Conservation (phyloP, 2,888 invertebrate genomes). For the Eupithecia insigniata region DNA sequence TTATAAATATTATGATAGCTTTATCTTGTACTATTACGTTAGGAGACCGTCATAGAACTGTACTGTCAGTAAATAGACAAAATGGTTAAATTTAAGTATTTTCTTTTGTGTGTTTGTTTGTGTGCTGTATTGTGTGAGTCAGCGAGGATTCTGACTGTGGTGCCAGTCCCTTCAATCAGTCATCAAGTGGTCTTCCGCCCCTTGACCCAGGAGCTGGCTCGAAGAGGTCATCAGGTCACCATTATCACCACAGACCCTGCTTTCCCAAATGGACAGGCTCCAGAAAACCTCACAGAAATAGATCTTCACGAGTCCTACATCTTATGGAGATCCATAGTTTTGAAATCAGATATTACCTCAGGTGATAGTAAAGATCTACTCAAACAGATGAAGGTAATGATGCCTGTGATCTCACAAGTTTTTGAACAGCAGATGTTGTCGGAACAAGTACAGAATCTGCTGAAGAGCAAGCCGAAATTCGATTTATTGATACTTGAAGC, state of each 20-base stretch:
- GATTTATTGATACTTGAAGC: constrained; percentile 47
- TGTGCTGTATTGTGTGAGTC: constrained; percentile 31
- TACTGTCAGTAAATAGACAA: neutral
- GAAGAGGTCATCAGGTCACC: constrained; percentile 74
- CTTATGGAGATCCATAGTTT: constrained; percentile 41
- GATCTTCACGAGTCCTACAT: constrained; percentile 54
- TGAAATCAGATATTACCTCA: constrained; percentile 15
- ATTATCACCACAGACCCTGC: constrained; percentile 71
- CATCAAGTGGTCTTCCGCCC: constrained; percentile 73
- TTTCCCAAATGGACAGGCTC: constrained; percentile 53
- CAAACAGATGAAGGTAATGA: constrained; percentile 21
- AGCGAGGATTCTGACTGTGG: constrained; percentile 52
- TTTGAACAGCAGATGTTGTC: constrained; percentile 20
- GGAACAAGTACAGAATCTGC: constrained; percentile 28
- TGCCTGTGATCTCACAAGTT: neutral
- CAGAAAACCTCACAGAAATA: constrained; percentile 67
- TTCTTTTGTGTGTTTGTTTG: neutral
- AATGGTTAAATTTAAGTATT: neutral
- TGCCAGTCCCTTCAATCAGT: constrained; percentile 71
- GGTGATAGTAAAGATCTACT: constrained; percentile 24
- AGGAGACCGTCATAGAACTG: neutral
- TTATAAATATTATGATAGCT: neutral
- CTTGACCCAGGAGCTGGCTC: constrained; percentile 65
- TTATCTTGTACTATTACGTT: neutral
- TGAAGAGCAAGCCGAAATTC: constrained; percentile 39